Conservation (phyloP, 2,888 invertebrate genomes). For the Lochmaea crataegi region DNA sequence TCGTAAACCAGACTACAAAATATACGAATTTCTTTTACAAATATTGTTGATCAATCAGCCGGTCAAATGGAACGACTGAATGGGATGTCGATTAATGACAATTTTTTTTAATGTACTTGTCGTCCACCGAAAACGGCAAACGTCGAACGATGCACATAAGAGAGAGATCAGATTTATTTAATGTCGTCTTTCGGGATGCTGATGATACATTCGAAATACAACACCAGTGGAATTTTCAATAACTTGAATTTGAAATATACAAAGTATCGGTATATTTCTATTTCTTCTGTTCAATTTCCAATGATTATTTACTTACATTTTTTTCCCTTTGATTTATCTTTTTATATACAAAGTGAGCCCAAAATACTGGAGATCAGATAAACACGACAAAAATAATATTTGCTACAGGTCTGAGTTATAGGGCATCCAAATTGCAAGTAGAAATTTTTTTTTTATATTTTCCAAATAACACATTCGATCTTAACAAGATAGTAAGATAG, state of each 20-base stretch:
- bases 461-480: too few relatives aligned
- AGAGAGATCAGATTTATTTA: conserved; percentile 23
- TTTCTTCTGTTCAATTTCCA: too few relatives aligned
- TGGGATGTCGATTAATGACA: conserved; percentile 33
- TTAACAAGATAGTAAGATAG: too few relatives aligned
- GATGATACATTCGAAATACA: conserved; percentile 6
- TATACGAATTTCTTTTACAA: conserved; percentile 2
- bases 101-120: conserved; percentile 22
- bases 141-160: conserved; percentile 14
- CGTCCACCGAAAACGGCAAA: conserved; percentile 19
- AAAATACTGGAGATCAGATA: too few relatives aligned
- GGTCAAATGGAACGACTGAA: conserved; percentile 22
- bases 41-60: conserved; percentile 17
- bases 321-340: too few relatives aligned
- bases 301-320: too few relatives aligned
- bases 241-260: conserved; percentile 4
- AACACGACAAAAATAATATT: too few relatives aligned
- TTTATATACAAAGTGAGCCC: too few relatives aligned
- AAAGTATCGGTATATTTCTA: neutral
- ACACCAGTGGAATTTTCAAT: conserved; percentile 14
- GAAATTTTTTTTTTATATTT: too few relatives aligned
- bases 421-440: too few relatives aligned
- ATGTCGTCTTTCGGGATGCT: conserved; percentile 12
- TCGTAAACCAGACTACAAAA: conserved; percentile 17
- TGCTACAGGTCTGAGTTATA: too few relatives aligned